These are phyloP conservation scores for Lophura nycthemera DNA, from an alignment of 2,113 vertebrate species.

Conservation along the genomic window DNA sequence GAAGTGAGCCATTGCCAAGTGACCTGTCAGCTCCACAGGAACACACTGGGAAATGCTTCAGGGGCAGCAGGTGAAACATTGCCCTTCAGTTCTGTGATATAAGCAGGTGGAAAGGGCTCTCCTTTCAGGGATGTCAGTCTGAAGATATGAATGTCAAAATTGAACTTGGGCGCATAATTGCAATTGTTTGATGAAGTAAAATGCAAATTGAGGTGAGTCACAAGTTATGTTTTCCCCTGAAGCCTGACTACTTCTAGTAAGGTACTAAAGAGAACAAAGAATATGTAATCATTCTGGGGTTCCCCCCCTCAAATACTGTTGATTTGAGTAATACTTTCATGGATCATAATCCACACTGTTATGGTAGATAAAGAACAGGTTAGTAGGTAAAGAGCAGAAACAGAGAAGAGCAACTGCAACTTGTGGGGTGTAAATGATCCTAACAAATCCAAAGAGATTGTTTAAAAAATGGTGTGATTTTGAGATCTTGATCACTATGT, in stretches of 20 bases:
- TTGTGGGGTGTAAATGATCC: background rate
- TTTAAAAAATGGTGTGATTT: fast-evolving
- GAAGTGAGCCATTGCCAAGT: fast-evolving
- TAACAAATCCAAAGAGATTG: fast-evolving
- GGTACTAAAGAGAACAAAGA: background rate
- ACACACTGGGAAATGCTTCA: fast-evolving
- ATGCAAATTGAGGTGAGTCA: constrained; percentile 55
- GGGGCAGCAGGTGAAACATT: background rate
- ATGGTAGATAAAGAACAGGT: too few species aligned
- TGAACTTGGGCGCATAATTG: background rate
- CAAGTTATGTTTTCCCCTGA: background rate
- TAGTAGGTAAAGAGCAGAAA: too few species aligned
- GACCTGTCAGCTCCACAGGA: fast-evolving
- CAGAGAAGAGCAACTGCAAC: too few species aligned
- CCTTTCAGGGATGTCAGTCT: background rate
- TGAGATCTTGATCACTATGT: background rate
- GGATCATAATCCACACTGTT: fast-evolving
- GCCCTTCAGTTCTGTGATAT: background rate
- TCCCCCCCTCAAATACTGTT: too few species aligned
- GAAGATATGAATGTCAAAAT: background rate
- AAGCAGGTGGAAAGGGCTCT: background rate
- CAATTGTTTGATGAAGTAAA: background rate
- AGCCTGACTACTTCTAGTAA: background rate
- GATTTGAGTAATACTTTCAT: fast-evolving
- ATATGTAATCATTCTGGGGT: background rate